Evolutionary conservation across 1,140 invertebrate species (phyloP).

Genomic region (Lithobius niger): DNA sequence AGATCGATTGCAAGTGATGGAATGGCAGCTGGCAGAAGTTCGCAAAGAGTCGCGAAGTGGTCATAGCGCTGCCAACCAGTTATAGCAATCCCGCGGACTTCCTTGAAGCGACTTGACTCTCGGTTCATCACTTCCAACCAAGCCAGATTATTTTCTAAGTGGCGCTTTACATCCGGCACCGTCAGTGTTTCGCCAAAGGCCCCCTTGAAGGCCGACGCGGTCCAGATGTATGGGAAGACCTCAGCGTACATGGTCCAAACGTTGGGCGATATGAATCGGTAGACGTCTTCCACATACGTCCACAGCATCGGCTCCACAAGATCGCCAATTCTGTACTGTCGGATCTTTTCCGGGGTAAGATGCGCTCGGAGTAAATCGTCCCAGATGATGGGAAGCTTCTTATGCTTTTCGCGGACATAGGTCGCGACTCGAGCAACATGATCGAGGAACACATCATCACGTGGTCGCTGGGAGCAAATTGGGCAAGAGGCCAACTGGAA

Average conservation of each 20-base stretch:
- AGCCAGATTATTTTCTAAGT: constrained; percentile 54
- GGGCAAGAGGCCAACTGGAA: constrained; percentile 64
- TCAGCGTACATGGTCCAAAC: constrained; percentile 66
- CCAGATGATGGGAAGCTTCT: constrained; percentile 63
- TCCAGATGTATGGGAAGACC: constrained; percentile 79
- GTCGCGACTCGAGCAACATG: constrained; percentile 43
- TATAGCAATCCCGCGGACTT: constrained; percentile 43
- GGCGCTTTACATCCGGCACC: constrained; percentile 43
- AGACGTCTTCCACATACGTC: constrained; percentile 48
- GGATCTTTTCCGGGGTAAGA: constrained; percentile 36
- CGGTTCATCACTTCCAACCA: constrained; percentile 49
- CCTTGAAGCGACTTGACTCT: constrained; percentile 39
- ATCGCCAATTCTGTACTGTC: constrained; percentile 49
- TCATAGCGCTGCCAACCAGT: constrained; percentile 73
- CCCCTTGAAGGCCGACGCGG: constrained; percentile 82
- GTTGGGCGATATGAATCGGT: constrained; percentile 38
- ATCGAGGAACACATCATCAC: constrained; percentile 45
- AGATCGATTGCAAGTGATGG: constrained; percentile 57
- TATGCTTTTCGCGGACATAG: constrained; percentile 31
- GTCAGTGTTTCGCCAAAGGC: constrained; percentile 56
- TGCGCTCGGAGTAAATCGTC: constrained; percentile 86
- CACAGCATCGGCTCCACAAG: constrained; percentile 63
- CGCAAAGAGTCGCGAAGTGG: constrained; percentile 84
- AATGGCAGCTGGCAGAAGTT: constrained; percentile 68
- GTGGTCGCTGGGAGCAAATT: constrained; percentile 45